phyloP scores from a whole-genome alignment of 2,113 vertebrate genomes.

The Spea bombifrons region DNA sequence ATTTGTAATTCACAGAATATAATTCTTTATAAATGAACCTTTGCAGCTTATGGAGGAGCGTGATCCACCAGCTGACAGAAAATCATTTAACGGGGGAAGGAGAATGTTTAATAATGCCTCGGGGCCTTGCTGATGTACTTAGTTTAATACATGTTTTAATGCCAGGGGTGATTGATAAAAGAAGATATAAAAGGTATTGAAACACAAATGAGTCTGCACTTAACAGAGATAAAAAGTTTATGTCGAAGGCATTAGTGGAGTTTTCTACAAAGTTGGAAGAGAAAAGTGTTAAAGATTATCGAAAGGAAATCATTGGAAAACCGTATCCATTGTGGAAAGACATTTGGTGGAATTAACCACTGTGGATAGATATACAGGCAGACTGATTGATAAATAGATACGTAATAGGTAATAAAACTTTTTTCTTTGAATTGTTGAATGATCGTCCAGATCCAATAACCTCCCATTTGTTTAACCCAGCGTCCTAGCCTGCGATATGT shows the following conservation, averaged over 20 bases:
- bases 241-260: constrained; percentile 7
- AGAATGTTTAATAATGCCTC: constrained; percentile 64
- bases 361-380: too few species aligned
- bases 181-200: constrained; percentile 53
- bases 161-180: constrained; percentile 56
- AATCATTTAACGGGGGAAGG: constrained; percentile 67
- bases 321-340: too few species aligned
- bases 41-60: constrained; percentile 56
- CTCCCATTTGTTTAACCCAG: too few species aligned
- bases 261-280: constrained; percentile 8
- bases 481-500: too few species aligned
- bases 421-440: too few species aligned
- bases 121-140: constrained; percentile 58
- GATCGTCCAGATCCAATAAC: too few species aligned
- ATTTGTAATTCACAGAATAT: constrained; percentile 64
- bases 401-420: too few species aligned
- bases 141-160: constrained; percentile 60
- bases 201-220: constrained; percentile 51
- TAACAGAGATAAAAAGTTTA: constrained; percentile 51
- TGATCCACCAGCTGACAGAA: constrained; percentile 64
- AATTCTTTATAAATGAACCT: constrained; percentile 68
- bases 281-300: neutral
- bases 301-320: neutral
- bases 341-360: too few species aligned
- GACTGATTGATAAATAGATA: too few species aligned